phyloP scores from a whole-genome alignment of 2,888 invertebrate genomes.

The Spodoptera littoralis region DNA sequence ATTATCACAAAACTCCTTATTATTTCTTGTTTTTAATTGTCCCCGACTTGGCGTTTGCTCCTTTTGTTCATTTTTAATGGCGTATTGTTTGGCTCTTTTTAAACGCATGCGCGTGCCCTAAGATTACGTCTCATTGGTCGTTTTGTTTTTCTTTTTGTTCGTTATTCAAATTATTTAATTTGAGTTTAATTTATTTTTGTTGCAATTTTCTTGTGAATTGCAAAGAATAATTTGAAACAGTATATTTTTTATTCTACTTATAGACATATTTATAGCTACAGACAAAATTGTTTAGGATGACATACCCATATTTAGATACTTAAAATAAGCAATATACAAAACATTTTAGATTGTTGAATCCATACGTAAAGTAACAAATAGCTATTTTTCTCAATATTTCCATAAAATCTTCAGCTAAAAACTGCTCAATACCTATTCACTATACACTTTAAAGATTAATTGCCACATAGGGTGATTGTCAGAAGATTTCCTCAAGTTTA shows the following conservation, averaged over 20 bases:
- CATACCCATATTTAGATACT: too few species aligned
- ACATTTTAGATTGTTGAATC: too few species aligned
- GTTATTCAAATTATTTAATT: slow-evolving; percentile 16
- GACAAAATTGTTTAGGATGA: too few species aligned
- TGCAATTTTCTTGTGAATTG: too few species aligned
- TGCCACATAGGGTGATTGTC: slow-evolving; percentile 31
- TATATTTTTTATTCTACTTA: too few species aligned
- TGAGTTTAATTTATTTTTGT: not conserved
- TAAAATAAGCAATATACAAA: too few species aligned
- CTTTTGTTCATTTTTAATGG: slow-evolving; percentile 88
- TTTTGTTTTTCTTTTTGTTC: slow-evolving; percentile 32
- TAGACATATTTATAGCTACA: too few species aligned
- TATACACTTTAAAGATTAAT: slow-evolving; percentile 19
- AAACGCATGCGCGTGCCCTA: slow-evolving; percentile 83
- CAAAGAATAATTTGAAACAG: too few species aligned
- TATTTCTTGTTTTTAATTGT: slow-evolving; percentile 89
- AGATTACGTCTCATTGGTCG: slow-evolving; percentile 69
- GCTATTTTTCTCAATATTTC: too few species aligned
- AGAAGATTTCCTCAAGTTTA: slow-evolving; percentile 68
- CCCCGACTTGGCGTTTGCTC: slow-evolving; percentile 87
- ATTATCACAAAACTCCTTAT: slow-evolving; percentile 87
- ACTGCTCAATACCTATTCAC: too few species aligned
- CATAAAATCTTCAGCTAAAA: not conserved
- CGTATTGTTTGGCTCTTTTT: slow-evolving; percentile 84
- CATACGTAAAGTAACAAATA: too few species aligned